A percentile compares a stretch with the other conserved stretches of the same genome.
These are phyloP conservation scores for Ceratoteleas bidentatus DNA, from an alignment of 1,140 invertebrate species.

Conservation along the genomic window DNA sequence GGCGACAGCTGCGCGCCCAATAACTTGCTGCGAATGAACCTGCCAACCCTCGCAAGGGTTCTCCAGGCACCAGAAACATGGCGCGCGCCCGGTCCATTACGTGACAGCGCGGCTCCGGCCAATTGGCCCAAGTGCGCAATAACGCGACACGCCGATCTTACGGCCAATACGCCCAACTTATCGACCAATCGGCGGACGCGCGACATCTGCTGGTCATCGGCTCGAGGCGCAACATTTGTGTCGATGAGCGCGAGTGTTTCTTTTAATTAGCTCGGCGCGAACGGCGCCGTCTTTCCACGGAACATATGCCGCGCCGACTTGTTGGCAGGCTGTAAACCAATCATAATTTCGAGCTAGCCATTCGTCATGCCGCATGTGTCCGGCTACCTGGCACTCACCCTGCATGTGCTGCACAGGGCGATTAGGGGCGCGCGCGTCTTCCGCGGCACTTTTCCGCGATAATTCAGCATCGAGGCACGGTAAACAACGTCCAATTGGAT, in stretches of 20 bases:
- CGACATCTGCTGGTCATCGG: slow-evolving; percentile 47
- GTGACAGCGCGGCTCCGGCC: slow-evolving; percentile 52
- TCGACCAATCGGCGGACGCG: slow-evolving; percentile 28
- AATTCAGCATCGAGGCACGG: slow-evolving; percentile 7
- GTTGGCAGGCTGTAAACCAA: slow-evolving; percentile 66
- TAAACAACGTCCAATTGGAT: slow-evolving; percentile 28
- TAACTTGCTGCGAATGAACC: slow-evolving; percentile 75
- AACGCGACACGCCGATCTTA: slow-evolving; percentile 43
- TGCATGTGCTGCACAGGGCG: slow-evolving; percentile 73
- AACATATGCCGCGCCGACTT: slow-evolving; percentile 48
- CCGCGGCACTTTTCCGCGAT: background rate
- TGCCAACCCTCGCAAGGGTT: slow-evolving; percentile 57
- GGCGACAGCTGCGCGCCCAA: slow-evolving; percentile 80
- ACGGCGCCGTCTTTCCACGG: slow-evolving; percentile 19
- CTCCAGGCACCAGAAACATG: slow-evolving; percentile 65
- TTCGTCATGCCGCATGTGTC: slow-evolving; percentile 75
- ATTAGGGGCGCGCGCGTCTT: slow-evolving; percentile 51
- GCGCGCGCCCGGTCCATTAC: slow-evolving; percentile 57
- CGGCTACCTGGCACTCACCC: slow-evolving; percentile 64
- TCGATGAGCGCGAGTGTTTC: slow-evolving; percentile 19
- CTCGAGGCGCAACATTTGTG: slow-evolving; percentile 16
- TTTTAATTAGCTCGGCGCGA: slow-evolving; percentile 49
- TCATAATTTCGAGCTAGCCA: slow-evolving; percentile 71
- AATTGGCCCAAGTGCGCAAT: slow-evolving; percentile 57
- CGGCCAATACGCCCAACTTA: slow-evolving; percentile 46